These are phyloP conservation scores for Alca torda DNA, from an alignment of 2,797 vertebrate genomes.

Conservation along the genomic window DNA sequence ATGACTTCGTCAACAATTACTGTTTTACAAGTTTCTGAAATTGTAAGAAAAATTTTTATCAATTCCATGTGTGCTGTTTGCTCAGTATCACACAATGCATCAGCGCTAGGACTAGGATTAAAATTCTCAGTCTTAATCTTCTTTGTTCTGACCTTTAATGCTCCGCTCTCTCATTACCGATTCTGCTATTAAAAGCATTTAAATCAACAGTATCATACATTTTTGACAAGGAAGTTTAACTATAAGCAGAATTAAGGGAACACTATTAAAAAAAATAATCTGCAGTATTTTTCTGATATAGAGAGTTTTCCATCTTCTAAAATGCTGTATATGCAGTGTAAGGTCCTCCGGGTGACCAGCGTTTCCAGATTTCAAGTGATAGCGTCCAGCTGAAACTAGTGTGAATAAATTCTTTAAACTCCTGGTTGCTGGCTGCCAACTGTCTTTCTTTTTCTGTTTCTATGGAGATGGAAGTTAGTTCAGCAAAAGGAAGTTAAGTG, in stretches of 20 bases:
- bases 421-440: slow-evolving; percentile 63
- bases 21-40: neutral
- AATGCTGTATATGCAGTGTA: accelerated
- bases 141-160: neutral
- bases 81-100: neutral
- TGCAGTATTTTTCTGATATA: neutral
- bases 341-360: neutral
- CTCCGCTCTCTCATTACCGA: neutral
- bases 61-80: neutral
- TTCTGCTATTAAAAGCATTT: neutral
- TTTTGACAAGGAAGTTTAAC: neutral
- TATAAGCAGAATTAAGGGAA: neutral
- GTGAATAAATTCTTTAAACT: slow-evolving; percentile 58
- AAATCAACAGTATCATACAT: neutral
- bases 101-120: neutral
- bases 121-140: neutral
- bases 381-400: slow-evolving; percentile 44
- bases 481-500: slow-evolving; percentile 55
- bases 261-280: neutral
- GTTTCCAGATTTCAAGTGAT: slow-evolving; percentile 10
- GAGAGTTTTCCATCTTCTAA: neutral
- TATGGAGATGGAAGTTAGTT: slow-evolving; percentile 63
- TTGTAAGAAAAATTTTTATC: neutral
- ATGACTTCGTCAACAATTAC: neutral
- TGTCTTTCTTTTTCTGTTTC: slow-evolving; percentile 68